Evolutionary conservation across 2,888 invertebrate genomes (phyloP), one percentile per base, ranked within the genome.

Genomic region (Listrodromus nycthemerus): DNA sequence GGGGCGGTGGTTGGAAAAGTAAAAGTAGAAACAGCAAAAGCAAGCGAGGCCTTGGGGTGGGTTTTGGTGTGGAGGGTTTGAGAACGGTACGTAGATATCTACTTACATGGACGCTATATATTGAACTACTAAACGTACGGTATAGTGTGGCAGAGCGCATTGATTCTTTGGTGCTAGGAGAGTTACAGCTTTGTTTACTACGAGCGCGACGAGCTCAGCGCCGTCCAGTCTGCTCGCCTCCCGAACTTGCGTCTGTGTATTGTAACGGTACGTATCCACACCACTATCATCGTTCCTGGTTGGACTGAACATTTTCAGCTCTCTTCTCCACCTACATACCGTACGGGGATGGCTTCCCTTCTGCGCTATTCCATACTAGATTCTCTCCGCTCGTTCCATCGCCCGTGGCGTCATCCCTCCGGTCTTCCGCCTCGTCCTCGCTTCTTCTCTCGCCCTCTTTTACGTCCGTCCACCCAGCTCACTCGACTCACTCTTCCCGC

Each of bases 161-260:
- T 91, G 93, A 93, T 93, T 93, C 93, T 88, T 91, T 89, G 89
- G 90, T 88, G 89, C 89, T 90, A 88, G 86, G 92, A 93, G 93
- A 93, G 92, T 93, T 93, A 93, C 93, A 93, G 93, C 92, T 93
- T 93, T 93, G 93, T 93, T 93, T 93, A 93, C 93, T 91, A 89
- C 91, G 87, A 86, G 85, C 87, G 89, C 92, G 90, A 90, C 91
- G 90, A 90, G 90, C 87, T 87, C 89, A 91, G 92, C 93, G 93
- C 93, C 93, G 91, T 91, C 92, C 93, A 93, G 93, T 93, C 93
- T 93, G 90, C 79, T 67, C 75, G 79, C 71, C 82, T 61, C 84
- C 90, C 88, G 83, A 86, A 52, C 86, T 86, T 73, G 69, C 71
- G 84, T 86, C 88, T 87, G 86, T 86, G 85, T 86, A 82, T 41